Conservation (phyloP, 2,113 vertebrate species). For the Egretta garzetta region DNA sequence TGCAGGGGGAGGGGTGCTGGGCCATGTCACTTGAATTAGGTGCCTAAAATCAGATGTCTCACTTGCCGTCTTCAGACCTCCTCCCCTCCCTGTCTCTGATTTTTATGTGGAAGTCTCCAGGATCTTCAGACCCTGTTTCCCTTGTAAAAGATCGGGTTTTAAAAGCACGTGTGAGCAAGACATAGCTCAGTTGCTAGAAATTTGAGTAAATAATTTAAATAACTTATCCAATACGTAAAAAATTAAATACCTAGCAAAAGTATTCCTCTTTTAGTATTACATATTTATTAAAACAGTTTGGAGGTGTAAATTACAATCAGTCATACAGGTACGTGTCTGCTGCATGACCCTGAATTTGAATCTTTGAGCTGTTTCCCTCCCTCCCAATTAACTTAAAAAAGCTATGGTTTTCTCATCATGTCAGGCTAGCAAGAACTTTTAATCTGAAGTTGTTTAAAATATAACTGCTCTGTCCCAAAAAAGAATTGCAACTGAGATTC, state of each 20-base stretch:
- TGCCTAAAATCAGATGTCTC: neutral
- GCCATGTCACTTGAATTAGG: neutral
- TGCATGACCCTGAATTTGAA: constrained; percentile 54
- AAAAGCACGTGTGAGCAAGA: neutral
- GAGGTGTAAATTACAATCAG: constrained; percentile 53
- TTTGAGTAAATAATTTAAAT: constrained; percentile 26
- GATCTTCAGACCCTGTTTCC: neutral
- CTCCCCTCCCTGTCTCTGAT: neutral
- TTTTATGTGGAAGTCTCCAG: neutral
- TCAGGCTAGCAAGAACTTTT: constrained; percentile 2
- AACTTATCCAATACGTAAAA: neutral
- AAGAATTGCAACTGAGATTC: neutral
- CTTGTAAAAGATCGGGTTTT: neutral
- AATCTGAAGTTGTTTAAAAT: constrained; percentile 34
- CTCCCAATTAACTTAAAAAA: constrained; percentile 31
- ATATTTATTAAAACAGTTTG: constrained; percentile 64
- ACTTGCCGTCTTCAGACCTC: neutral
- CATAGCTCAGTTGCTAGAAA: neutral
- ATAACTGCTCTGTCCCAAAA: constrained; percentile 1
- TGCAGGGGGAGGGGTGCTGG: neutral
- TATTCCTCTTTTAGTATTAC: neutral
- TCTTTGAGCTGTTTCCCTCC: constrained; percentile 43
- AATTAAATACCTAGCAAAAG: constrained; percentile 30
- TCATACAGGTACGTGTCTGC: constrained; percentile 4
- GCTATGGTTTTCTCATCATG: constrained; percentile 33